phyloP scores from a whole-genome alignment of 1,140 invertebrate genomes.

The Scylla paramamosain region DNA sequence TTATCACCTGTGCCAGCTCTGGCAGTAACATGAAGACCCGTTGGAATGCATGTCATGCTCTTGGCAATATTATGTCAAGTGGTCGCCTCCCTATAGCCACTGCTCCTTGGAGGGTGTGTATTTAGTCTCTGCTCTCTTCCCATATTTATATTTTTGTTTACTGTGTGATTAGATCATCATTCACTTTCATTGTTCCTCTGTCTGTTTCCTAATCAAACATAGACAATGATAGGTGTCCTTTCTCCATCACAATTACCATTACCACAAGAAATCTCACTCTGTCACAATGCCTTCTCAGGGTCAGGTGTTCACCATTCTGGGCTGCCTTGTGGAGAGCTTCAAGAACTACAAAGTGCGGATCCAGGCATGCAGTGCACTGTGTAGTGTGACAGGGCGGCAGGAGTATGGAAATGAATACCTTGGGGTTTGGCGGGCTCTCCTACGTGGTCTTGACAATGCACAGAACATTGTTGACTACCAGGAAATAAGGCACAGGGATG shows the following conservation, averaged over 20 bases:
- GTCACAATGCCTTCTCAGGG: constrained; percentile 79
- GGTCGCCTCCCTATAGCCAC: constrained; percentile 82
- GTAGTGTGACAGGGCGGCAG: constrained; percentile 82
- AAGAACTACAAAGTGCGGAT: constrained; percentile 88
- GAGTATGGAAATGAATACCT: constrained; percentile 69
- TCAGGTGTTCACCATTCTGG: constrained; percentile 82
- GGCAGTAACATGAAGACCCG: constrained; percentile 90
- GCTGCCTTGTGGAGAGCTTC: constrained; percentile 82
- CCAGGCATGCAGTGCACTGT: constrained; percentile 89
- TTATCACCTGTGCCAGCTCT: constrained; percentile 85
- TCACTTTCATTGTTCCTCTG: neutral
- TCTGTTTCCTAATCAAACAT: neutral
- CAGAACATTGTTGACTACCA: constrained; percentile 76
- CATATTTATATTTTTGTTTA: neutral
- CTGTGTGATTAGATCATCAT: neutral
- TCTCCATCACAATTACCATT: too few species aligned
- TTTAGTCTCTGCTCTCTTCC: neutral
- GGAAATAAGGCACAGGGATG: constrained; percentile 76
- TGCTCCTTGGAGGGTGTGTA: constrained; percentile 82
- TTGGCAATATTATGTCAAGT: constrained; percentile 89
- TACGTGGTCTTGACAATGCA: constrained; percentile 74
- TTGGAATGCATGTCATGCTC: constrained; percentile 94
- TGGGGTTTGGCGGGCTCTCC: constrained; percentile 66
- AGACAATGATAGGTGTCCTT: too few species aligned
- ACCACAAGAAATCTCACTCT: neutral